phyloP scores from a whole-genome alignment of 2,888 invertebrate species.

The Ariolimax columbianus region DNA sequence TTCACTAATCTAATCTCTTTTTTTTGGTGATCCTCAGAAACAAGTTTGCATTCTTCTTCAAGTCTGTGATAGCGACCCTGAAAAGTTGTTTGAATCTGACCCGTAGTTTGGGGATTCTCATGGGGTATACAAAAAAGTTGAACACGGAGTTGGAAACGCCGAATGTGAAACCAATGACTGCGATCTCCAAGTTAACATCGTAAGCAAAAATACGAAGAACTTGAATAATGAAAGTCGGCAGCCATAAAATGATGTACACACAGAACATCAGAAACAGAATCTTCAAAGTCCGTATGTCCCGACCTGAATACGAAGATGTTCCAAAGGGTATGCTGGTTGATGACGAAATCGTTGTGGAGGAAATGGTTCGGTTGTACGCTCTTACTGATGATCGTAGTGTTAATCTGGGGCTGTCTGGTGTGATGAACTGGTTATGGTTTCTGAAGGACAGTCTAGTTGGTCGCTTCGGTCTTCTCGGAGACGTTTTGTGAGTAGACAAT shows the following conservation, averaged over 20 bases:
- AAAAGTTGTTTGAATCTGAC: constrained; percentile 27
- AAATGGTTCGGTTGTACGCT: constrained; percentile 6
- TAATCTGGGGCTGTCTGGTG: background rate
- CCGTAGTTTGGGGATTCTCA: constrained; percentile 33
- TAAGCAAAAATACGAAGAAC: background rate
- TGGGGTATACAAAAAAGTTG: constrained; percentile 47
- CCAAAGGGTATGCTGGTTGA: constrained; percentile 21
- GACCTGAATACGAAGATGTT: constrained; percentile 8
- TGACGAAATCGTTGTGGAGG: background rate
- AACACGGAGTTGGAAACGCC: constrained; percentile 41
- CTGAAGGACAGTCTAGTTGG: background rate
- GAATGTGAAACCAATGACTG: constrained; percentile 17
- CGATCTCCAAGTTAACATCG: constrained; percentile 15
- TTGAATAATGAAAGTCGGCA: constrained; percentile 20
- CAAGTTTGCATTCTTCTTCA: background rate
- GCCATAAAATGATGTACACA: constrained; percentile 35
- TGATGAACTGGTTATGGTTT: no score
- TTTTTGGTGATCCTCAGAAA: background rate
- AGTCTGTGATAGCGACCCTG: background rate
- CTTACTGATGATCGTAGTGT: background rate
- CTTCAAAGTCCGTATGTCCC: constrained; percentile 37
- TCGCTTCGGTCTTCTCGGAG: background rate
- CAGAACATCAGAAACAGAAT: constrained; percentile 43
- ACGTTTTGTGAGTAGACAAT: background rate
- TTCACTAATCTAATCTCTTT: background rate